Conservation (phyloP, 2,797 vertebrate species). For the Brachyrhaphis roseni region DNA sequence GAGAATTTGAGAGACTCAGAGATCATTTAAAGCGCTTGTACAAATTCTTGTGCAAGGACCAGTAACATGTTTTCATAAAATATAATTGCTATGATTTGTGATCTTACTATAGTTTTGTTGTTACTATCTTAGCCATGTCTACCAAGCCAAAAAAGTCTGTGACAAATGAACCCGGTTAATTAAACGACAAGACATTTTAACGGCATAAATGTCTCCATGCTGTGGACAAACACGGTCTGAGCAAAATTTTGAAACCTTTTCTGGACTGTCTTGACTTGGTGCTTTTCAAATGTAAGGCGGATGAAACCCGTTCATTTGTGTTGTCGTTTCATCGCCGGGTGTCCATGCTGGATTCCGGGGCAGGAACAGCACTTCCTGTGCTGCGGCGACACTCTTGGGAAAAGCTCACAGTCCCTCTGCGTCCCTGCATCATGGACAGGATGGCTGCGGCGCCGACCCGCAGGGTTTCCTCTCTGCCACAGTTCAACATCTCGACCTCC, state of each 20-base stretch:
- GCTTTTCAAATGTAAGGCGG: background rate
- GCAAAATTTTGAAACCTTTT: background rate
- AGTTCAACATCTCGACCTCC: conserved; percentile 63
- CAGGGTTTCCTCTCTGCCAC: conserved; percentile 44
- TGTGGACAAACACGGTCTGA: background rate
- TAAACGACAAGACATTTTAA: background rate
- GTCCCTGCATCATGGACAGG: conserved; percentile 72
- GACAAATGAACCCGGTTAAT: background rate
- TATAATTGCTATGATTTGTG: background rate
- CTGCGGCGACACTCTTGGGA: conserved; percentile 27
- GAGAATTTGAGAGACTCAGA: background rate
- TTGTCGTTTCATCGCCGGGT: conserved; percentile 18
- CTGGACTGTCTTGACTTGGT: background rate
- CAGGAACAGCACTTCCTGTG: conserved; percentile 68
- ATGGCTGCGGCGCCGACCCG: conserved; percentile 31
- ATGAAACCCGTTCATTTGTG: conserved; percentile 1
- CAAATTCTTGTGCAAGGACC: background rate
- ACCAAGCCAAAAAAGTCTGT: background rate
- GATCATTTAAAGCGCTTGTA: background rate
- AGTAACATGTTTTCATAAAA: background rate
- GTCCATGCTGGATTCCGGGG: conserved; percentile 57
- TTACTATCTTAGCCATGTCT: background rate
- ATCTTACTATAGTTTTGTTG: background rate
- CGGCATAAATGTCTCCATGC: background rate
- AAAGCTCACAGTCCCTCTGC: conserved; percentile 1